Evolutionary conservation across 2,888 invertebrate genomes (phyloP).

Genomic region (Antheraea assamensis): DNA sequence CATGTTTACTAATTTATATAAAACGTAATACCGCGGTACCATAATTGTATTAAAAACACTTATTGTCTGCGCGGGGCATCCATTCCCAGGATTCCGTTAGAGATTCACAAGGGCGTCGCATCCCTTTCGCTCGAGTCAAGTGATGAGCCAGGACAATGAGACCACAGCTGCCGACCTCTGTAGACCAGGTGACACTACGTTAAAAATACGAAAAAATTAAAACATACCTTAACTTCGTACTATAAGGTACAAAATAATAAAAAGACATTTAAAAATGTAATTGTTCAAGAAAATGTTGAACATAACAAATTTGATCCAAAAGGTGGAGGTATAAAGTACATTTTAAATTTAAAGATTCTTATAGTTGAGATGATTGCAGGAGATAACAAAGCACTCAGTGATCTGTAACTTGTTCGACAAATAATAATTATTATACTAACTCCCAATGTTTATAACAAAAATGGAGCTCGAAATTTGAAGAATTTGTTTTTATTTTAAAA

Average conservation of each 20-base stretch:
- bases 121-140: constrained; percentile 80
- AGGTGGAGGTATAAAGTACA: constrained; percentile 41
- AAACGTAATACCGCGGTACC: constrained; percentile 58
- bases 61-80: constrained; percentile 61
- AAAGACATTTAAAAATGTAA: constrained; percentile 31
- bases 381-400: constrained; percentile 73
- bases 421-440: constrained; percentile 53
- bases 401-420: constrained; percentile 73
- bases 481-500: background rate
- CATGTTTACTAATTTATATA: constrained; percentile 24
- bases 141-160: constrained; percentile 69
- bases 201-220: constrained; percentile 31
- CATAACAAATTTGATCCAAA: constrained; percentile 54
- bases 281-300: constrained; percentile 42
- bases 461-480: background rate
- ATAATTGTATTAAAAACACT: constrained; percentile 49
- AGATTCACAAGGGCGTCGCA: constrained; percentile 73
- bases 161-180: constrained; percentile 66
- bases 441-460: background rate
- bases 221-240: constrained; percentile 34
- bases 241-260: constrained; percentile 30
- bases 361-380: constrained; percentile 57
- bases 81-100: constrained; percentile 70
- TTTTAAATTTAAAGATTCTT: constrained; percentile 38
- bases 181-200: constrained; percentile 68